These are phyloP conservation scores for Peromyscus leucopus DNA, from an alignment of 2,113 vertebrate genomes.

Conservation along the genomic window DNA sequence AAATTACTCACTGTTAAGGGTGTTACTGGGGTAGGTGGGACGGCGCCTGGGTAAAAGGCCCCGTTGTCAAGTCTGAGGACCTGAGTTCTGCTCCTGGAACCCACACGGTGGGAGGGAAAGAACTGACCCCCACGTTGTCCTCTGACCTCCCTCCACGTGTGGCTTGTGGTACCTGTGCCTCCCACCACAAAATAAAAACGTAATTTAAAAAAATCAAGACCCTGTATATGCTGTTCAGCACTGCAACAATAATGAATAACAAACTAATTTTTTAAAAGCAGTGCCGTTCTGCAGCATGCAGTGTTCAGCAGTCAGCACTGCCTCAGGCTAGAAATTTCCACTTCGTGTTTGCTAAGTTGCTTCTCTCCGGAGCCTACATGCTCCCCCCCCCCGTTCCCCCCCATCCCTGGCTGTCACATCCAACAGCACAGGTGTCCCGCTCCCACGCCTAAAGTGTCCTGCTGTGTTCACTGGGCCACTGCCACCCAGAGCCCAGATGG, in stretches of 20 bases:
- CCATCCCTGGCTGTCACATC: background rate
- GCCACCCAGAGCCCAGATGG: background rate
- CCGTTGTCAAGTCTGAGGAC: background rate
- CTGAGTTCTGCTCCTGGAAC: background rate
- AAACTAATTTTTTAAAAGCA: background rate
- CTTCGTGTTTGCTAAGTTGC: background rate
- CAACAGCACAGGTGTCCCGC: background rate
- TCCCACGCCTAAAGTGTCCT: too few species aligned
- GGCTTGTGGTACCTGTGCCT: background rate
- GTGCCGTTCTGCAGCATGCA: background rate
- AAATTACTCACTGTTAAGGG: background rate
- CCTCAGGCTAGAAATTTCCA: background rate
- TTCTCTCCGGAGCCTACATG: background rate
- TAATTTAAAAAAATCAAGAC: background rate
- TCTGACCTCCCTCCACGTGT: background rate
- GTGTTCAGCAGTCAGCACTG: too few species aligned
- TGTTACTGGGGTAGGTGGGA: background rate
- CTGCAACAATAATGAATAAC: background rate
- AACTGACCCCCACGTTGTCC: background rate
- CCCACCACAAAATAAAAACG: background rate
- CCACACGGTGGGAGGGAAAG: background rate
- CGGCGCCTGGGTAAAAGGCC: background rate
- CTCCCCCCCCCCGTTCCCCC: accelerated
- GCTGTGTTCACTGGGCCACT: too few species aligned
- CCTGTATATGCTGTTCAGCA: background rate